Evolutionary conservation across 2,797 vertebrate species (phyloP), one percentile per base, ranked within the genome.

Genomic region (Pelobates cultripes): DNA sequence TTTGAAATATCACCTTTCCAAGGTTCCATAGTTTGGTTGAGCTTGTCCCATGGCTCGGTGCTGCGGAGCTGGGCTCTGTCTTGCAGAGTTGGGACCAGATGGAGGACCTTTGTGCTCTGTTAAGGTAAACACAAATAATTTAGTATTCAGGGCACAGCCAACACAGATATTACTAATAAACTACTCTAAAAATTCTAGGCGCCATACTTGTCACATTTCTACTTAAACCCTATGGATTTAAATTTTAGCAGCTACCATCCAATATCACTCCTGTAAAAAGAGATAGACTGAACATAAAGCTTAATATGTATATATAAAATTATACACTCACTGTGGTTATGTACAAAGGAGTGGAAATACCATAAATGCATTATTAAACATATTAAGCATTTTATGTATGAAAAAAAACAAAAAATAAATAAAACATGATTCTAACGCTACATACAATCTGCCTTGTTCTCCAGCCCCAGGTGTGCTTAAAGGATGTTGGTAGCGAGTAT

Each of bases 61-160:
- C 76, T 96, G 97, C 0, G 92, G 87, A 1, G 95, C 96, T 0
- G 98, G 98, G 85, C 98, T 99, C 87, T 98, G 97, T 89, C 94
- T 93, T 87, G 96, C 97, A 0, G 98, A 99, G 87, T 97, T 98
- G 45, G 95, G 94, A 89, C 95, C 97, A 4, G 98, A 99, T 0
- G 96, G 94, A 79, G 98, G 97, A 68, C 96, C 94, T 2, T 91
- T 96, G 85, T 97, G 97, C 79, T 99, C 98, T 99, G 80, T 0
- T 4, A 91, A 91, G 53, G 0, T 12, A 83, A 87, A 79, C 47
- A 10, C 47, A 51, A 51, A 51, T 5, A 51, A 6, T 51, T 51
- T 51, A 28, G 47, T 10, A 51, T 51, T 5, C 10, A 6, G 10
- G 47, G 47, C 47, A 51, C 47, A 51, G 47, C 47, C 5, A 6